phyloP scores from a whole-genome alignment of 2,888 invertebrate species.

The Thecocarcelia acutangulata region DNA sequence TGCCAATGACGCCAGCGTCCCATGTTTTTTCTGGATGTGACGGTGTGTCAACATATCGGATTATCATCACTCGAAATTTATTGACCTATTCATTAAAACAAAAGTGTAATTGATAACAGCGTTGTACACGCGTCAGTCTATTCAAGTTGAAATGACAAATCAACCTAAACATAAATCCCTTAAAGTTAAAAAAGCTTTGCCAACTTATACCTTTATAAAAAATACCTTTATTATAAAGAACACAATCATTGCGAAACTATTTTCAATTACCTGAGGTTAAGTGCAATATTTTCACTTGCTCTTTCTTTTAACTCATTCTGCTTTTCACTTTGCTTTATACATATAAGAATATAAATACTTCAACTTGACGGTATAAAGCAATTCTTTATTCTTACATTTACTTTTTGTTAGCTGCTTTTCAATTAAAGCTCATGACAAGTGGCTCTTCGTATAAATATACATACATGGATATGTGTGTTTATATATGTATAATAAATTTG shows the following conservation, averaged over 20 bases:
- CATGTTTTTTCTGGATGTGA: too few relatives aligned
- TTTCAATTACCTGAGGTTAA: constrained; percentile 13
- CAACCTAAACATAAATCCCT: too few relatives aligned
- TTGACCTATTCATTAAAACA: too few relatives aligned
- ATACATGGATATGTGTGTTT: not conserved
- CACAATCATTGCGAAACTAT: too few relatives aligned
- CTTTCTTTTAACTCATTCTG: not conserved
- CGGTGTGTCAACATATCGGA: too few relatives aligned
- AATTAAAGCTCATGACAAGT: constrained; percentile 40
- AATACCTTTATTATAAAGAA: too few relatives aligned
- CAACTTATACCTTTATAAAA: too few relatives aligned
- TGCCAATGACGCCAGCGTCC: too few relatives aligned
- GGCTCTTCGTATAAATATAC: constrained; percentile 15
- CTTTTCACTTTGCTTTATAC: not conserved
- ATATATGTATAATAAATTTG: constrained; percentile 44
- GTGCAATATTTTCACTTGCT: constrained; percentile 35
- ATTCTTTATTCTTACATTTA: constrained; percentile 40
- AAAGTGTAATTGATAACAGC: too few relatives aligned
- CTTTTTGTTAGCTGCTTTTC: constrained; percentile 13
- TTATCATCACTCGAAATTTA: too few relatives aligned
- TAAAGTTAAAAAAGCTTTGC: constrained; percentile 45
- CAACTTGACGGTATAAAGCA: constrained; percentile 35
- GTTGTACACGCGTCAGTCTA: too few relatives aligned
- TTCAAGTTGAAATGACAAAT: too few relatives aligned
- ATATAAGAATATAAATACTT: constrained; percentile 38